Percentiles rank a stretch among this genome's conserved stretches.
These are phyloP conservation scores for Bubo blakistoni DNA, from an alignment of 2,113 vertebrate genomes.

Conservation along the genomic window DNA sequence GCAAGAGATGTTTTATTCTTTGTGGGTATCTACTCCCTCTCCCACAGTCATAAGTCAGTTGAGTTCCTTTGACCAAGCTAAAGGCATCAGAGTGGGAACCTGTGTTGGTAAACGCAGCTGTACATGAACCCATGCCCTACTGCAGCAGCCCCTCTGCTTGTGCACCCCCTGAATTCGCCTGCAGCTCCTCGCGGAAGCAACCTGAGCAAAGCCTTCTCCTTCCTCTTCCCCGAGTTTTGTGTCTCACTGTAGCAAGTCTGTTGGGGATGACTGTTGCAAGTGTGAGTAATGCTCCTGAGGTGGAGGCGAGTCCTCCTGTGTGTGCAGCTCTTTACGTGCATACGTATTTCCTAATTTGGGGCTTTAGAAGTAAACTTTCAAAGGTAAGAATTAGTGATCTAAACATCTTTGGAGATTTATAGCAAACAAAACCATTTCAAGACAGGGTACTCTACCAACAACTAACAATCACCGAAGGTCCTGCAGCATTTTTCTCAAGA, in stretches of 20 bases:
- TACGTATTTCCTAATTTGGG: not conserved
- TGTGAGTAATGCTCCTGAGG: not conserved
- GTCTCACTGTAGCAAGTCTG: not conserved
- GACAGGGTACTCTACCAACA: not conserved
- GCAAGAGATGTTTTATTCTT: not conserved
- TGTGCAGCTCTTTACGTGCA: fast-evolving
- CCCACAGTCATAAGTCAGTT: fast-evolving
- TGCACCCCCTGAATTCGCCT: not conserved
- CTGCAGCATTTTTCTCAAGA: not conserved
- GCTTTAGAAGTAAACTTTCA: not conserved
- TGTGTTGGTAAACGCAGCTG: not conserved
- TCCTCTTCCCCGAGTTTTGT: not conserved
- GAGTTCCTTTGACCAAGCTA: not conserved
- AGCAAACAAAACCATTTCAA: not conserved
- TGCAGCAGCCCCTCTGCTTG: not conserved
- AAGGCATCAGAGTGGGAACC: fast-evolving
- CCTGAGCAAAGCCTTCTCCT: not conserved
- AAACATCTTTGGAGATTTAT: not conserved
- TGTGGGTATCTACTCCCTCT: not conserved
- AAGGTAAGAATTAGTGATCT: not conserved
- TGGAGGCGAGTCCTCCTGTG: not conserved
- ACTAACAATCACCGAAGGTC: not conserved
- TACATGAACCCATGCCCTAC: fast-evolving
- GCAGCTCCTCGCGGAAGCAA: not conserved
- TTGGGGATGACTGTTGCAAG: fast-evolving